Base-by-base conservation (phyloP, 2,113 vertebrate species). In the Epinephelus cyanopodus region DNA sequence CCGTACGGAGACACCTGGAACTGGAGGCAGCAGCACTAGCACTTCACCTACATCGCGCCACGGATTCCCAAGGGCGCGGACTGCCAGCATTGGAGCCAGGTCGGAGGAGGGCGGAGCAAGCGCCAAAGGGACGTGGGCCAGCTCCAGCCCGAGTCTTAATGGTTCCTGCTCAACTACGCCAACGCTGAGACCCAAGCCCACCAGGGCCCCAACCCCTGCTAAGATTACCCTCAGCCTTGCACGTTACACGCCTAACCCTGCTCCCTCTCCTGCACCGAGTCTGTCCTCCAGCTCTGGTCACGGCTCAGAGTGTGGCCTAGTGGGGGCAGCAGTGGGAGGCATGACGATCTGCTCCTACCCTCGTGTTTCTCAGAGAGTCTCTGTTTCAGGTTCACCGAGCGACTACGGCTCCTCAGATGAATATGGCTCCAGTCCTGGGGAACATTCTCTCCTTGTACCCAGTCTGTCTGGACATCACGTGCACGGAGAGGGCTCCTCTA, bases 371-470 rank as follows among this genome's bases (percentile, higher is more conserved):
- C 95, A 95, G 87, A 93, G 95, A 81, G 95, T 95, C 54, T 96
- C 96, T 25, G 92, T 95, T 84, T 95, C 96, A 33, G 95, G 96
- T 75, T 96, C 95, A 13, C 91, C 95, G 0, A 96, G 95, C 6
- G 96, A 97, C 87, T 96, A 95, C 11, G 96, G 96, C 19, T 97
- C 96, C 6, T 96, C 96, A 4, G 96, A 97, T 60, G 96, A 97
- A 81, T 96, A 95, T 1, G 96, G 95, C 45, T 97, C 95, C 76
- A 96, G 96, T 85, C 94, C 95, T 0, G 87, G 95, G 29, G 93
- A 95, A 48, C 94, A 95, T 81, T 94, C 95, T 21, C 80, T 95
- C 65, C 91, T 95, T 0, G 85, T 94, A 23, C 90, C 94, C 39
- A 95, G 89, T 56, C 81, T 94, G 25, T 91, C 94, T n/a, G 93